Conservation (phyloP, 2,888 invertebrate genomes). For the Coelogynopora nodosa region DNA sequence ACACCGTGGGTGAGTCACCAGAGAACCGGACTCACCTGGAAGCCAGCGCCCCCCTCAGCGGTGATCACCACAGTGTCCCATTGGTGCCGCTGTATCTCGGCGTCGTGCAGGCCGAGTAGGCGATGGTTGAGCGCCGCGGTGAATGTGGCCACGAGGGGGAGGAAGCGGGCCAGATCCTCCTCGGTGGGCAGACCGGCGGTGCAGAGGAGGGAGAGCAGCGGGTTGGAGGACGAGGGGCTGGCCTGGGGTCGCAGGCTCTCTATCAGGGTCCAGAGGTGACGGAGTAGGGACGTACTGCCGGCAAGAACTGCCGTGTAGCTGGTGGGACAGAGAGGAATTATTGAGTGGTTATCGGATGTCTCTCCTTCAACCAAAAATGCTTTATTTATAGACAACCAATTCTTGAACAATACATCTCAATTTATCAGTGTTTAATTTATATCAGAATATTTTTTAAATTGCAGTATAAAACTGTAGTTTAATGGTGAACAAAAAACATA, state of each 20-base stretch:
- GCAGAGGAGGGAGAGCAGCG: not conserved
- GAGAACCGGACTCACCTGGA: too few relatives aligned
- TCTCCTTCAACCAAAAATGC: too few relatives aligned
- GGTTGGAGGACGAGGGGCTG: not conserved
- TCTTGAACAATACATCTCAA: too few relatives aligned
- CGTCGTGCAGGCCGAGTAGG: not conserved
- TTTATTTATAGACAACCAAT: too few relatives aligned
- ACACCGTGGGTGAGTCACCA: too few relatives aligned
- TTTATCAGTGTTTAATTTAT: too few relatives aligned
- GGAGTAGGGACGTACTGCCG: not conserved
- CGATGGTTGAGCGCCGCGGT: not conserved
- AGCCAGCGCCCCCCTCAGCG: not conserved
- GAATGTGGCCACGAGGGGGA: not conserved
- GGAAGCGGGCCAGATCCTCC: not conserved
- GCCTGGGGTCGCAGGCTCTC: not conserved
- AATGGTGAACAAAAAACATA: too few relatives aligned
- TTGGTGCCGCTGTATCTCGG: not conserved
- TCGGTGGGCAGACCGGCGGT: not conserved
- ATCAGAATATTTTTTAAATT: too few relatives aligned
- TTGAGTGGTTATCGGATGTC: too few relatives aligned
- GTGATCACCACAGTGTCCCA: not conserved
- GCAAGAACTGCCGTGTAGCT: not conserved
- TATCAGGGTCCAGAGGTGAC: not conserved
- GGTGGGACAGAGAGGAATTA: not conserved
- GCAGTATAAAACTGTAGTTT: too few relatives aligned